Evolutionary conservation across 2,797 vertebrate species (phyloP).

Genomic region (Catharus ustulatus): DNA sequence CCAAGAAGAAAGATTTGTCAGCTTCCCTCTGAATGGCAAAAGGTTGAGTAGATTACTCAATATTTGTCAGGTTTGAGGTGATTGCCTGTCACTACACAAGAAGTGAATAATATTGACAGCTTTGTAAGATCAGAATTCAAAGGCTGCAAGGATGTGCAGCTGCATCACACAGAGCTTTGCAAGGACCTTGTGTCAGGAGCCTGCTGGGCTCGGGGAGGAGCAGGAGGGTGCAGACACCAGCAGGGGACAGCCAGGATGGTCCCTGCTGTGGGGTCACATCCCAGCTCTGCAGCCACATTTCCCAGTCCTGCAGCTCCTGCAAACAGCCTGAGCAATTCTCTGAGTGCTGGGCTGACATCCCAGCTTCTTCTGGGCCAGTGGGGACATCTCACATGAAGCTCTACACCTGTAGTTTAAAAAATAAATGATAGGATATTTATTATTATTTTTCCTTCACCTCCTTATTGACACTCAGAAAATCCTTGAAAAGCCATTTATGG

Average conservation of each 20-base stretch:
- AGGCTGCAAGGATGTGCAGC: neutral
- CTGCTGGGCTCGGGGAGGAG: neutral
- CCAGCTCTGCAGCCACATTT: rapidly evolving
- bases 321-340: neutral
- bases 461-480: neutral
- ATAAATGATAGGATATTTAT: rapidly evolving
- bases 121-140: constrained; percentile 29
- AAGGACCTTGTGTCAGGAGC: neutral
- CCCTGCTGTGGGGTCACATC: neutral
- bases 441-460: neutral
- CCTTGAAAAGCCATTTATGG: neutral
- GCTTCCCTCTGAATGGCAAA: constrained; percentile 33
- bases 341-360: neutral
- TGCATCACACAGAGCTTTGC: neutral
- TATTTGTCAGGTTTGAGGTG: constrained; percentile 51
- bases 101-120: constrained; percentile 52
- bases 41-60: constrained; percentile 49
- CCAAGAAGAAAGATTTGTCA: constrained; percentile 33
- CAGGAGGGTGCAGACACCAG: neutral
- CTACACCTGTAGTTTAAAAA: neutral
- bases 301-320: no score
- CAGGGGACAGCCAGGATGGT: neutral
- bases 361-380: neutral
- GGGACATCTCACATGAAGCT: neutral
- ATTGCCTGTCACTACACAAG: constrained; percentile 38